Conservation (phyloP, 2,888 invertebrate species). For the Drosophila peninsularis region DNA sequence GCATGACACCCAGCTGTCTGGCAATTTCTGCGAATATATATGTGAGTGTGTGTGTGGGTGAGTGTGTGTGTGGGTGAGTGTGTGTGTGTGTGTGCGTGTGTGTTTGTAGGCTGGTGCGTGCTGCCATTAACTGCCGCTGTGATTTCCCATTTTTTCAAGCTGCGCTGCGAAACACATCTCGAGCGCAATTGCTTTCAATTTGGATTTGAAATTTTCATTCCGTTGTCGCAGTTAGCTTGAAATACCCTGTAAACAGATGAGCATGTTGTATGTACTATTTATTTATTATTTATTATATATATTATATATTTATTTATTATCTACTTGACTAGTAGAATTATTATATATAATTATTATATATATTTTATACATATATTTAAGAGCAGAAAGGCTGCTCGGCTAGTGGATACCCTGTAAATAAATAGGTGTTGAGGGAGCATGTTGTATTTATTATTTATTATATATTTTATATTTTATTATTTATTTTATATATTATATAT, state of each 20-base stretch:
- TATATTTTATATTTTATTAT: too few species aligned
- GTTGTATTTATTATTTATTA: too few species aligned
- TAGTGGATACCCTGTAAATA: too few species aligned
- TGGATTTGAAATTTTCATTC: conserved; percentile 18
- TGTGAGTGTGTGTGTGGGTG: neutral
- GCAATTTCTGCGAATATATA: conserved; percentile 17
- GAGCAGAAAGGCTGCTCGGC: too few species aligned
- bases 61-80: too few species aligned
- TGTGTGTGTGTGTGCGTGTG: neutral
- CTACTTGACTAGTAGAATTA: too few species aligned
- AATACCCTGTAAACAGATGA: conserved; percentile 6
- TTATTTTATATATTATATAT: too few species aligned
- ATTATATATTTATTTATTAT: neutral
- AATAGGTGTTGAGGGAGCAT: too few species aligned
- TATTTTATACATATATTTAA: too few species aligned
- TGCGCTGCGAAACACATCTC: conserved; percentile 11
- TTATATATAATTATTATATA: too few species aligned
- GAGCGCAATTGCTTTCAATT: conserved; percentile 20
- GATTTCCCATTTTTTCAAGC: conserved; percentile 36
- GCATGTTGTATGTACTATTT: too few species aligned
- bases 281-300: too few species aligned
- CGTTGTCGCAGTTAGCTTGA: conserved; percentile 2
- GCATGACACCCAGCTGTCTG: conserved; percentile 5
- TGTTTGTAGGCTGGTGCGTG: conserved; percentile 30
- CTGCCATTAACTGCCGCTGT: conserved; percentile 26